Conservation (phyloP, 1,140 invertebrate genomes). For the Argopecten irradians region DNA sequence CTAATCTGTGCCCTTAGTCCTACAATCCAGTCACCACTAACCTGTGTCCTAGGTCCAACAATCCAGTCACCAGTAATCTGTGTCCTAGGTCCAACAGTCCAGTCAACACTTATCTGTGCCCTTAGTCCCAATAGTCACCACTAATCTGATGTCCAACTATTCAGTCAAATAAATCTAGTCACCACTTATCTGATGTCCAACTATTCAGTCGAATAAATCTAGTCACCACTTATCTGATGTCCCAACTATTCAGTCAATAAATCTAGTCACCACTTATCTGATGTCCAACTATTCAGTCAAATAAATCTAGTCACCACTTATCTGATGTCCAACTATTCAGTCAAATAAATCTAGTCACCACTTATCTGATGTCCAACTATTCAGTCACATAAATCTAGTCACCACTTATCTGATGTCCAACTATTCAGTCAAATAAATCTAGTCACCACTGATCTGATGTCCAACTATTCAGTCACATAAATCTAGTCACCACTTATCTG, state of each 20-base stretch:
- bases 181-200: neutral
- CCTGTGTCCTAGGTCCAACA: neutral
- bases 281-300: neutral
- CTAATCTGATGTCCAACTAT: neutral
- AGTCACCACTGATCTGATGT: neutral
- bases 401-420: neutral
- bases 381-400: no score
- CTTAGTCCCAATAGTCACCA: no score
- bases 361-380: neutral
- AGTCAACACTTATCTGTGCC: neutral
- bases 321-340: no score
- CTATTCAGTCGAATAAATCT: neutral
- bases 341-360: neutral
- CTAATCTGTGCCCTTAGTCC: no score
- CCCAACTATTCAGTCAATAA: no score
- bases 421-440: no score
- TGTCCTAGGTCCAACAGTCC: neutral
- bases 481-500: neutral
- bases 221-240: neutral
- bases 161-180: neutral
- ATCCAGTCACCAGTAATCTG: neutral
- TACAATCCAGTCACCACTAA: neutral
- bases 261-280: neutral
- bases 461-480: neutral
- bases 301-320: no score